phyloP scores from a whole-genome alignment of 2,888 invertebrate genomes.

The Drosophila lacicola region DNA sequence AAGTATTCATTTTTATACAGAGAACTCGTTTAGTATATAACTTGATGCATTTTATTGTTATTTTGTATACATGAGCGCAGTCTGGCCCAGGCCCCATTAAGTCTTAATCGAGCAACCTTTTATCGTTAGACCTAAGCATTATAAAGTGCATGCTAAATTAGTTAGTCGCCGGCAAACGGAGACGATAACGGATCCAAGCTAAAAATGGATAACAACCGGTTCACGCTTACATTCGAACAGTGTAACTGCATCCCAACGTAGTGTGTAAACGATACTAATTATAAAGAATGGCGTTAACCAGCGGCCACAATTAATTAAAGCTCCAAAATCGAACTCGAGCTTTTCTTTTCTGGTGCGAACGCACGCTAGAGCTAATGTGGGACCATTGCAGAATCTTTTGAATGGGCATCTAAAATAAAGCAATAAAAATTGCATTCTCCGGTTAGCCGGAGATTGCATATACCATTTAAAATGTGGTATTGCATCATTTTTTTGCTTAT shows the following conservation, averaged over 20 bases:
- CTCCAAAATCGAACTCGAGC: slow-evolving; percentile 13
- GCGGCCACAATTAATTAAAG: slow-evolving; percentile 63
- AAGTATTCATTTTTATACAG: slow-evolving; percentile 70
- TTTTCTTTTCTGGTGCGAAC: background rate
- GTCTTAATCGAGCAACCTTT: slow-evolving; percentile 32
- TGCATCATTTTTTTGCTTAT: too few species aligned
- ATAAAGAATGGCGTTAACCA: slow-evolving; percentile 36
- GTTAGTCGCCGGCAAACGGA: slow-evolving; percentile 25
- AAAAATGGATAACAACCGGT: slow-evolving; percentile 36
- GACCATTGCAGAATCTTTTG: background rate
- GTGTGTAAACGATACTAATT: slow-evolving; percentile 47
- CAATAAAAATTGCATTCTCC: too few species aligned
- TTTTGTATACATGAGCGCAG: slow-evolving; percentile 27
- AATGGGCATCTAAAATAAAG: background rate
- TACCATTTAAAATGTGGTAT: too few species aligned
- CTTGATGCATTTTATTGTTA: slow-evolving; percentile 68
- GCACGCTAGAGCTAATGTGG: too few species aligned
- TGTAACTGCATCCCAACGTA: slow-evolving; percentile 74
- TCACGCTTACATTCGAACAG: slow-evolving; percentile 76
- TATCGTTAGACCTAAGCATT: slow-evolving; percentile 46
- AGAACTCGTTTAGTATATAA: slow-evolving; percentile 71
- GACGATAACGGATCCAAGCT: slow-evolving; percentile 9
- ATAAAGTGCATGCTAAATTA: slow-evolving; percentile 20
- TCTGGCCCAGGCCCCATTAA: slow-evolving; percentile 18
- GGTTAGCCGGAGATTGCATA: too few species aligned